Evolutionary conservation across 2,888 invertebrate species (phyloP).

Genomic region (Cantharis flavilabris): DNA sequence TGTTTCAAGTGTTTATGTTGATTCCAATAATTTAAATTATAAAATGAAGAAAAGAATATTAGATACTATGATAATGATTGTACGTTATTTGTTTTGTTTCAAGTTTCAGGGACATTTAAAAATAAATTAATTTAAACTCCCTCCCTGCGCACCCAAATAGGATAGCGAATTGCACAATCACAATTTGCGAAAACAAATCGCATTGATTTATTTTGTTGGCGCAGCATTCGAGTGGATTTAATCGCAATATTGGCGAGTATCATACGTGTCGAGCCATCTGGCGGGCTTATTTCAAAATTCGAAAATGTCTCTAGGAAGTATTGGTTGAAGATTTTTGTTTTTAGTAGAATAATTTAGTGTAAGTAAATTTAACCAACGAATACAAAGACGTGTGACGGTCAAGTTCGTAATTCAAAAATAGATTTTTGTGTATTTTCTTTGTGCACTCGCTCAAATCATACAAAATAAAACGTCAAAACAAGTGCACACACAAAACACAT

Average conservation of each 20-base stretch:
- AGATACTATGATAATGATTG: too few relatives aligned
- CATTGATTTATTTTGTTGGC: background rate
- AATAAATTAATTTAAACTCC: background rate
- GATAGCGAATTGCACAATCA: background rate
- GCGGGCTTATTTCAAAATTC: background rate
- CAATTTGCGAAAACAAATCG: background rate
- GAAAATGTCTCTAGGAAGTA: background rate
- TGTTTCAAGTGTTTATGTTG: too few relatives aligned
- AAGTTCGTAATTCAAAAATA: slow-evolving; percentile 38
- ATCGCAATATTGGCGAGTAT: background rate
- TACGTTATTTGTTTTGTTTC: too few relatives aligned
- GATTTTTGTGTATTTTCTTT: background rate
- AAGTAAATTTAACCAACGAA: background rate
- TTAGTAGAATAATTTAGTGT: background rate
- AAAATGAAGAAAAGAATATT: too few relatives aligned
- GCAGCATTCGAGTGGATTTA: background rate
- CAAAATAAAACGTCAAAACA: background rate
- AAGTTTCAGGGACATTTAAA: background rate
- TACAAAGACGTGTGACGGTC: slow-evolving; percentile 41
- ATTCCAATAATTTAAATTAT: too few relatives aligned
- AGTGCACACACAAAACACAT: slow-evolving; percentile 25
- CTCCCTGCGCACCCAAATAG: background rate
- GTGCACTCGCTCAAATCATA: background rate
- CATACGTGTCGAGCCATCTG: background rate
- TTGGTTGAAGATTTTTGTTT: background rate